Evolutionary conservation across 2,113 vertebrate species (phyloP), one percentile per base, ranked within the genome.

Genomic region (Chaenogobius annularis): DNA sequence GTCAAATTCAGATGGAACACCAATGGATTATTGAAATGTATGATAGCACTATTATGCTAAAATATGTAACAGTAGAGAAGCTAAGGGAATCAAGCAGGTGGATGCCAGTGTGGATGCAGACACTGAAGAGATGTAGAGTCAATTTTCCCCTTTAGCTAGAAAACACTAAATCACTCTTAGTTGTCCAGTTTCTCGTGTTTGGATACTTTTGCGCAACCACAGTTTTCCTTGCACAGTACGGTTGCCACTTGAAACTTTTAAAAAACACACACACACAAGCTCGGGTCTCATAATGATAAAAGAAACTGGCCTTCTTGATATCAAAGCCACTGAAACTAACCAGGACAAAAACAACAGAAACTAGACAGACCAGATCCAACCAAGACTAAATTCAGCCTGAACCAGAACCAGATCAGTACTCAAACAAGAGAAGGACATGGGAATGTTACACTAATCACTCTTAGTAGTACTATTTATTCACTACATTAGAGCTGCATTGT

Each of bases 101-200:
- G n/a, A n/a, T n/a, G n/a, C n/a, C n/a, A n/a, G 23, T 31, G 1
- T 35, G 19, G 23, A 59, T 15, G 40, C 71, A 66, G 67, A 68
- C 48, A 66, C 62, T 80, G 74, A 79, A 73, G 71, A 83, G 72
- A 73, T 46, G 71, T 61, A 61, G 31, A 76, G 82, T 86, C 74
- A 80, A 89, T 84, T 83, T 72, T 86, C 67, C 76, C 80, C 72
- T 50, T 70, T 77, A 78, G 87, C 82, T 74, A 73, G 15, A 80
- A 74, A 74, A 67, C 40, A 43, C 46, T 82, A 73, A 84, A 72
- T 70, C n/a, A n/a, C 82, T 79, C 26, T 80, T 46, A 35, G 66
- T 67, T 72, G 62, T 65, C 56, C 70, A 62, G 7, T 62, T 69
- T 73, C 71, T 58, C 55, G 22, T 68, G 69, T 69, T 68, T 68